These are phyloP conservation scores for Sicus ferrugineus DNA, from an alignment of 2,888 invertebrate genomes.

Conservation along the genomic window DNA sequence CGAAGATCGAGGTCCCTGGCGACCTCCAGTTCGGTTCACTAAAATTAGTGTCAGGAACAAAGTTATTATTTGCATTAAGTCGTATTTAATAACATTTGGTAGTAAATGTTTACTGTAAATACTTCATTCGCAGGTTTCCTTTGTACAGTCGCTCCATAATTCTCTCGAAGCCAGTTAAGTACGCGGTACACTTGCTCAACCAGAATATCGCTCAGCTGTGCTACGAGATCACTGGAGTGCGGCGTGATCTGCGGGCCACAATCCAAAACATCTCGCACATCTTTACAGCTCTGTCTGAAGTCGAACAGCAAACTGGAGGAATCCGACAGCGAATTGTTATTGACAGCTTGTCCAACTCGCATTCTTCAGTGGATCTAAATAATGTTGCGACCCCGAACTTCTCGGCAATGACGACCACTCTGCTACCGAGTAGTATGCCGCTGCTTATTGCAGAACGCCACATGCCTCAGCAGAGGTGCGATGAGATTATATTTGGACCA, in stretches of 20 bases:
- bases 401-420: conserved; percentile 41
- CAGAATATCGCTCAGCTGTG: conserved; percentile 93
- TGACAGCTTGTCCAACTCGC: conserved; percentile 52
- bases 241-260: conserved; percentile 56
- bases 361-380: conserved; percentile 60
- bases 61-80: not conserved
- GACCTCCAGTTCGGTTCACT: not conserved
- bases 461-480: conserved; percentile 50
- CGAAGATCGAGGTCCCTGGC: no score
- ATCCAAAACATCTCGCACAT: conserved; percentile 59
- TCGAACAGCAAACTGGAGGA: conserved; percentile 45
- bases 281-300: conserved; percentile 50
- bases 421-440: conserved; percentile 47
- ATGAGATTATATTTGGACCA: not conserved
- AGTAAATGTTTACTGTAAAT: not conserved
- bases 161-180: conserved; percentile 70
- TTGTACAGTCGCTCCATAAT: conserved; percentile 69
- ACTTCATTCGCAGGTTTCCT: conserved; percentile 84
- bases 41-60: not conserved
- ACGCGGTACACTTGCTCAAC: conserved; percentile 90
- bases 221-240: conserved; percentile 53
- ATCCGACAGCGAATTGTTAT: conserved; percentile 31
- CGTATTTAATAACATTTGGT: not conserved
- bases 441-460: conserved; percentile 48
- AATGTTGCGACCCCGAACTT: conserved; percentile 50